Evolutionary conservation across 2,797 vertebrate genomes (phyloP), one percentile per base, ranked within the genome.

Genomic region (Notamacropus eugenii): DNA sequence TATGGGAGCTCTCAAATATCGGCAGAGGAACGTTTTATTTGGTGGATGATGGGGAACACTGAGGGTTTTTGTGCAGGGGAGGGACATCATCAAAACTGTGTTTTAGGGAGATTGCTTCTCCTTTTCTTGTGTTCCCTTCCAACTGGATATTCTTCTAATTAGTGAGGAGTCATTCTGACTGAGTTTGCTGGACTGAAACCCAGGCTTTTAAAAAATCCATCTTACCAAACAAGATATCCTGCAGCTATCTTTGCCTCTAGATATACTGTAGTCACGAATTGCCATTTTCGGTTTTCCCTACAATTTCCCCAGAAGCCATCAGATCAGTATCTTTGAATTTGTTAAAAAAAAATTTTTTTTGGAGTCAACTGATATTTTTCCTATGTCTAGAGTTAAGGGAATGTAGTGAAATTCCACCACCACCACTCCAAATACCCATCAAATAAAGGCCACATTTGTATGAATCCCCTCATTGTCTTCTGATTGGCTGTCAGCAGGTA

Each of bases 1-100:
- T 95, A 55, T 87, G 59, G 91, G 94, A 93, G 50, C 40, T 92
- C 74, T 87, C 74, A 87, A 50, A 50, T 87, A 50, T 87, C 74
- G 24, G 40, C 40, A 27, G 24, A 50, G 40, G 24, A 50, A 12
- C 0, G 1, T 9, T 56, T 29, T n/a, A 10, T 27, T 59, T 59
- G 50, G 40, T 54, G 91, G 58, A 9, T 90, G 28, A 4, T 28
- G 16, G 28, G 87, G 24, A 67, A 29, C 0, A 0, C 54, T 13
- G 13, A 4, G 46, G 24, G 93, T 34, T 62, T 91, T 94, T n/a
- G 54, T 62, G 28, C 34, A 50, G 34, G 62, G 12, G 59, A 28
- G 50, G 52, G 90, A 50, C 74, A 87, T 87, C 74, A 87, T 87
- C 74, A 87, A 87, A 87, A 50, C 74, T 87, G 40, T 74, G 6